These are phyloP conservation scores for Leptodactylus fuscus DNA, from an alignment of 2,113 vertebrate species.

Conservation along the genomic window DNA sequence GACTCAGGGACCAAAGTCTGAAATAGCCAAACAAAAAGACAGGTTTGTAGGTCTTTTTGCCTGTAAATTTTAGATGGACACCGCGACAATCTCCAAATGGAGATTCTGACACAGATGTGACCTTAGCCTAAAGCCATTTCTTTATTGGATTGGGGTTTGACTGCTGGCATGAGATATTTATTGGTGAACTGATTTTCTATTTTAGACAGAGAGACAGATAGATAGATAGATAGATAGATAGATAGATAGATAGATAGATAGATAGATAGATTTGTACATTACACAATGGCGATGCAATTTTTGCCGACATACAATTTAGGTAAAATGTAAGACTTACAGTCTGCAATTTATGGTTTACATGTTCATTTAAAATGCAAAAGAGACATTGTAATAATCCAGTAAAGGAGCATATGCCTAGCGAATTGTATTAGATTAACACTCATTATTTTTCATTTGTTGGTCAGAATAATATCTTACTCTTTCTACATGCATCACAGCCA, in stretches of 20 bases:
- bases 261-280: not conserved
- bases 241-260: not conserved
- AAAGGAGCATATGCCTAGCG: constrained; percentile 30
- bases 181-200: too few relatives aligned
- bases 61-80: too few relatives aligned
- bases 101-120: too few relatives aligned
- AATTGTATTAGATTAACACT: constrained; percentile 43
- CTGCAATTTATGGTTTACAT: constrained; percentile 9
- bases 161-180: too few relatives aligned
- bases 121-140: too few relatives aligned
- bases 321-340: not conserved
- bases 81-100: too few relatives aligned
- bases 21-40: too few relatives aligned
- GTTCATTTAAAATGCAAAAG: constrained; percentile 48
- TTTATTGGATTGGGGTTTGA: too few relatives aligned
- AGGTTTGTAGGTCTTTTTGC: too few relatives aligned
- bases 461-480: constrained; percentile 22
- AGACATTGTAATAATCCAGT: constrained; percentile 23
- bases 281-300: not conserved
- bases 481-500: constrained; percentile 26
- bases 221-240: too few relatives aligned
- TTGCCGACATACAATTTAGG: not conserved
- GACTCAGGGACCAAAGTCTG: too few relatives aligned
- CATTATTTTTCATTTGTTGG: constrained; percentile 53
- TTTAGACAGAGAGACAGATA: too few relatives aligned